A percentile compares a stretch with the other conserved stretches of the same genome.
Conservation (phyloP, 2,113 vertebrate species). For the Chiloscyllium plagiosum region DNA sequence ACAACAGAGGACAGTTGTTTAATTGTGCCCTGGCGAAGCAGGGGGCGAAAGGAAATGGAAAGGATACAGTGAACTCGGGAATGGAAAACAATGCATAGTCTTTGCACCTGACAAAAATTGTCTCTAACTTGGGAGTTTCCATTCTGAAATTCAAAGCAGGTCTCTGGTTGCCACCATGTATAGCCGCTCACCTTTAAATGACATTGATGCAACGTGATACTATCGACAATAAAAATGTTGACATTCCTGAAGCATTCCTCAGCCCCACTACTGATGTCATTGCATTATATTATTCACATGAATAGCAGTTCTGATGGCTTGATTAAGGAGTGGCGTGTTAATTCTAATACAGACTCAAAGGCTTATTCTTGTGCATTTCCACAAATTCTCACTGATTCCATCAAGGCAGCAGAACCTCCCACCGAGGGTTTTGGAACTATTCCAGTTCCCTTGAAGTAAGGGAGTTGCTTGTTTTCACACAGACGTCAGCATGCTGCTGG, state of each 20-base stretch:
- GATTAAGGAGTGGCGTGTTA: neutral
- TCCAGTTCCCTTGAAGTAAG: neutral
- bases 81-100: neutral
- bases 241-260: too few species aligned
- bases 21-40: neutral
- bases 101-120: neutral
- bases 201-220: too few species aligned
- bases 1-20: neutral
- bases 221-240: neutral
- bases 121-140: neutral
- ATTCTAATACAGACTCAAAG: constrained; percentile 9
- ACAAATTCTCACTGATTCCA: constrained; percentile 10
- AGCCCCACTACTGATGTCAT: neutral
- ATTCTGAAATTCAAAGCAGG: neutral
- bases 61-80: neutral
- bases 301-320: neutral
- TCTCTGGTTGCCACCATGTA: neutral
- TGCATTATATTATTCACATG: constrained; percentile 12
- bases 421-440: neutral
- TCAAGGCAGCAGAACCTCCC: constrained; percentile 6
- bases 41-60: neutral
- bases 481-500: neutral
- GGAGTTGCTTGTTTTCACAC: neutral
- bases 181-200: neutral
- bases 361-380: neutral